A percentile compares a stretch with the other conserved stretches of the same genome.
Conservation (phyloP, 2,797 vertebrate genomes). For the Acanthurus lineatus region DNA sequence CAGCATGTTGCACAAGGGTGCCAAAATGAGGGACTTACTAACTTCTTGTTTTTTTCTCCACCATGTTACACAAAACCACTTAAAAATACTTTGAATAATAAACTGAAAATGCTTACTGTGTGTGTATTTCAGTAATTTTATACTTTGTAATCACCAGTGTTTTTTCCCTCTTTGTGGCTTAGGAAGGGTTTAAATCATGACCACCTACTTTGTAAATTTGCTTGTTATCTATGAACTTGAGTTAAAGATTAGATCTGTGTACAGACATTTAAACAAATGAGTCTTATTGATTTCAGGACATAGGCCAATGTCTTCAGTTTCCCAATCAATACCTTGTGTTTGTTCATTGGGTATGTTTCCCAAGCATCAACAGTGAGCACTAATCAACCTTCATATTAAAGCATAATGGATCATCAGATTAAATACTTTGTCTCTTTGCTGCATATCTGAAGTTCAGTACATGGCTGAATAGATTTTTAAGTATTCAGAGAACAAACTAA, state of each 20-base stretch:
- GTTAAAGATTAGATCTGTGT: constrained; percentile 14
- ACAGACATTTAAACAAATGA: not conserved
- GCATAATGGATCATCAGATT: not conserved
- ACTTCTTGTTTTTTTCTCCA: not conserved
- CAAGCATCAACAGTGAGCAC: not conserved
- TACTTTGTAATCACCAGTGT: not conserved
- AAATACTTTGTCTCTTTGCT: not conserved
- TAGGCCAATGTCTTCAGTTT: not conserved
- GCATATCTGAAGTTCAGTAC: not conserved
- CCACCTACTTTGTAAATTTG: not conserved
- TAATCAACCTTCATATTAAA: not conserved
- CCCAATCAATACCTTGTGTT: constrained; percentile 8
- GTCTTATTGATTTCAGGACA: not conserved
- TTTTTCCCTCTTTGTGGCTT: not conserved
- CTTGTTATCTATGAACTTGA: not conserved
- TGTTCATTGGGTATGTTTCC: not conserved
- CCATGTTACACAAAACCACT: not conserved
- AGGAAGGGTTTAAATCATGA: not conserved
- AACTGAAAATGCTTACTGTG: not conserved
- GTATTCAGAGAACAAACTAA: constrained; percentile 3
- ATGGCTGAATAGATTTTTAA: not conserved
- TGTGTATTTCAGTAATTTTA: not conserved
- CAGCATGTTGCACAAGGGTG: constrained; percentile 24
- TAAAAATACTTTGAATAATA: not conserved
- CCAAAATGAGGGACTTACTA: constrained; percentile 41